Base-by-base conservation (phyloP, 2,113 vertebrate species). In the Dipodomys ordii region DNA sequence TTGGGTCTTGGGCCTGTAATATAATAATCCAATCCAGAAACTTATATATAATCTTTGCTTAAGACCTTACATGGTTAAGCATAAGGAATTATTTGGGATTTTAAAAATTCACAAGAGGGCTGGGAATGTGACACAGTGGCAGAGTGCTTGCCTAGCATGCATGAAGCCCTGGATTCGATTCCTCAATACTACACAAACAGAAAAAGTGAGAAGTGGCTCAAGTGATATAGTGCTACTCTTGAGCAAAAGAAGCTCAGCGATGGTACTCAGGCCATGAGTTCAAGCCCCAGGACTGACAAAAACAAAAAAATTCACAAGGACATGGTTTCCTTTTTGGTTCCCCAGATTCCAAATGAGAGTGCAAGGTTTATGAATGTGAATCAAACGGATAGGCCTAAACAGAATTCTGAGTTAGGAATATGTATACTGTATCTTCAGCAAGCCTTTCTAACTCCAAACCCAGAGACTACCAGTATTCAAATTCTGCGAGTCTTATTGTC, bases 281-380 rank as follows among this genome's bases (percentile, higher is more conserved):
- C 39, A 39, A 39, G 39, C 39, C 39, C 39, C 39, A 39, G 39
- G 5, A 39, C 39, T 39, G 39, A 39, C 39, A 39, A 39, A 39
- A 39, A 39, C 39, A 39, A 39, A 39, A 49, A 49, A 49, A 49
- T 49, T 49, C 62, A 80, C 46, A 57, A 80, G 8, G 19, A 32
- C 39, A 77, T 65, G 39, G 3, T 89, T 91, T 95, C 19, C 32
- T 79, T 79, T 67, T 80, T 25, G 4, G 49, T 49, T 93, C 46
- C 44, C 12, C 19, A 77, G 23, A 73, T 71, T 95, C 77, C 44
- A 90, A 81, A 92, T 87, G 94, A 92, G 30, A 87, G 80, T 83
- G 27, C 44, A 71, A 80, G 22, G 39, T 83, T 74, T 80, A 83
- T 94, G 44, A 94, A 71, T 72, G 7, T 27, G 67, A 86, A 85